phyloP scores from a whole-genome alignment of 2,888 invertebrate genomes.

The Chrysopilus asiliformis region DNA sequence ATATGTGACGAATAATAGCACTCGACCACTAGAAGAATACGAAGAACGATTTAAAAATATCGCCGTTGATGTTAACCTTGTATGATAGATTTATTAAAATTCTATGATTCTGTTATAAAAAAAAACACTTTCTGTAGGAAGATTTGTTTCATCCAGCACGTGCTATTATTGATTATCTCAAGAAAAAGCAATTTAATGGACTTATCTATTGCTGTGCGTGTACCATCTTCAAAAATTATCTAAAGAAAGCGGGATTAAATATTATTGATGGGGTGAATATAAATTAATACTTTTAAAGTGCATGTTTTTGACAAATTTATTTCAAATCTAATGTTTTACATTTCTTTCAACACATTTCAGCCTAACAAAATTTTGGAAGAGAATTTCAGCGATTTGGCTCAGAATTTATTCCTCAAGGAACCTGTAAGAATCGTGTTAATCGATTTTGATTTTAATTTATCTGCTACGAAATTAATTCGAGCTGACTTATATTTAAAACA shows the following conservation, averaged over 20 bases:
- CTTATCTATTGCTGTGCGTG: conserved; percentile 37
- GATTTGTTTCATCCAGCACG: conserved; percentile 34
- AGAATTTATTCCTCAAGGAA: conserved; percentile 23
- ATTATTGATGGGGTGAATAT: conserved; percentile 32
- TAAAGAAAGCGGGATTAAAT: conserved; percentile 35
- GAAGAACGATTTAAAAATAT: conserved; percentile 18
- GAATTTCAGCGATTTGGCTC: conserved; percentile 22
- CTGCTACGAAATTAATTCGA: conserved; percentile 35
- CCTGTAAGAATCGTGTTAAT: conserved; percentile 38
- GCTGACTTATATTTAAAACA: conserved; percentile 35
- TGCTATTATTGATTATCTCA: conserved; percentile 36
- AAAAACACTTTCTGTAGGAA: conserved; percentile 15
- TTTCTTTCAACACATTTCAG: too few species aligned
- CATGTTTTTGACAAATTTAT: too few species aligned
- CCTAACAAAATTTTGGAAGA: conserved; percentile 17
- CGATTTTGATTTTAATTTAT: conserved; percentile 38
- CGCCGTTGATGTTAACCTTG: conserved; percentile 22
- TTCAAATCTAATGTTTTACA: too few species aligned
- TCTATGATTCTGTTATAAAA: too few species aligned
- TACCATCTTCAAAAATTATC: conserved; percentile 23
- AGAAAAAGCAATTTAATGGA: conserved; percentile 36
- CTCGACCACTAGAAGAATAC: conserved; percentile 21
- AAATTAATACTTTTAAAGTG: too few species aligned
- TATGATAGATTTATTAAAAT: too few species aligned
- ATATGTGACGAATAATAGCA: conserved; percentile 37